Evolutionary conservation across 2,113 vertebrate species (phyloP).

Genomic region (Oryzias melastigma): DNA sequence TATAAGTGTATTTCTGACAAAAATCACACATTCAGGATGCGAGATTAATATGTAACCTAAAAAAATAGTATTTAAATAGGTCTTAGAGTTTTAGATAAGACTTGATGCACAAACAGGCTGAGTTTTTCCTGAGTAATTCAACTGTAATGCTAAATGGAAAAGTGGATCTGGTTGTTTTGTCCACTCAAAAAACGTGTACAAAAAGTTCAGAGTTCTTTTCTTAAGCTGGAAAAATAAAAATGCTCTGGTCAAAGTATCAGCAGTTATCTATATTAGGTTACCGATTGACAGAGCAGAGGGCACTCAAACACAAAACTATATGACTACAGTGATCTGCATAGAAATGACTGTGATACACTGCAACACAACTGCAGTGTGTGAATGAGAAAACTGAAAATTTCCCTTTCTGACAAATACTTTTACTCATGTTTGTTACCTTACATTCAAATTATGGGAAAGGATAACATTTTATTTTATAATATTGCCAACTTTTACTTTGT

Average conservation of each 20-base stretch:
- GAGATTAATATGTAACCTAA: too few species aligned
- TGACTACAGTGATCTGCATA: constrained; percentile 39
- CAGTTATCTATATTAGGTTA: constrained; percentile 62
- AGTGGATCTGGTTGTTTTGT: neutral
- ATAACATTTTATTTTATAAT: neutral
- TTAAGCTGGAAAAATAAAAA: constrained; percentile 33
- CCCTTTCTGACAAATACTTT: neutral
- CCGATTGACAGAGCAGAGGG: constrained; percentile 61
- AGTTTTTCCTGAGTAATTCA: neutral
- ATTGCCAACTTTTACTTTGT: constrained; percentile 6
- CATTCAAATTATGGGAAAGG: neutral
- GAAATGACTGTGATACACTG: constrained; percentile 49
- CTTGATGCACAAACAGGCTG: too few species aligned
- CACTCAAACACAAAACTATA: constrained; percentile 23
- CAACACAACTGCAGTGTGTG: neutral
- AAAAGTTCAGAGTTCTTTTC: constrained; percentile 40
- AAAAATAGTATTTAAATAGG: too few species aligned
- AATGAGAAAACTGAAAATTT: neutral
- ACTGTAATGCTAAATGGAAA: neutral
- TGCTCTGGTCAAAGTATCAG: constrained; percentile 66
- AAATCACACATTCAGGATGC: too few species aligned
- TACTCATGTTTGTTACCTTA: neutral
- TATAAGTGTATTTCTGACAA: too few species aligned
- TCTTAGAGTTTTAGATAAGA: too few species aligned
- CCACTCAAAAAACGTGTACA: constrained; percentile 13